Conservation (phyloP, 2,888 invertebrate genomes). For the Arge pagana region DNA sequence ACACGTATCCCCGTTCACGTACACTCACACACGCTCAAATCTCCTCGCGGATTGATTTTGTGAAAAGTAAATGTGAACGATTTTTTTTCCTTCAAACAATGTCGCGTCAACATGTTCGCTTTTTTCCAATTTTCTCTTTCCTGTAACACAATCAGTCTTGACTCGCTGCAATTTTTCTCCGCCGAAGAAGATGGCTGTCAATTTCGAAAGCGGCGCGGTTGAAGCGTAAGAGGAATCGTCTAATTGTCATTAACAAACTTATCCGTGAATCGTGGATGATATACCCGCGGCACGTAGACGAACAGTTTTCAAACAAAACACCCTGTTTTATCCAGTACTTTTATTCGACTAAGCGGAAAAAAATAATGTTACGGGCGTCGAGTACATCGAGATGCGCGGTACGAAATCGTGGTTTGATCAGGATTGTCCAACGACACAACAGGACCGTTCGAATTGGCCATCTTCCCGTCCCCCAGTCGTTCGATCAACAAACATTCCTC, state of each 20-base stretch:
- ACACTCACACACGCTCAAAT: slow-evolving; percentile 1
- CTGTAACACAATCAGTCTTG: slow-evolving; percentile 45
- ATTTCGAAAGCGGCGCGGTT: slow-evolving; percentile 8
- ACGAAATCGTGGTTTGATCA: too few species aligned
- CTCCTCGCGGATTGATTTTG: not conserved
- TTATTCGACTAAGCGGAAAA: too few species aligned
- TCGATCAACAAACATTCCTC: not conserved
- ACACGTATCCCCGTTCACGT: not conserved
- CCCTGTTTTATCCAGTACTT: slow-evolving; percentile 15
- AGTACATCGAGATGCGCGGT: not conserved
- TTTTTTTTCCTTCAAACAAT: too few species aligned
- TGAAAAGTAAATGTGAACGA: too few species aligned
- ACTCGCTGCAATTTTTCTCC: slow-evolving; percentile 36
- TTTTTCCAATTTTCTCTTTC: slow-evolving; percentile 21
- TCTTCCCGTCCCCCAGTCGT: not conserved
- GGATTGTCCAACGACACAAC: not conserved
- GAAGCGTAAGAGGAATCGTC: too few species aligned
- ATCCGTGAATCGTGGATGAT: too few species aligned
- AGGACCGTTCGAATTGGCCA: not conserved
- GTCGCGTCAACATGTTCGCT: slow-evolving; percentile 20
- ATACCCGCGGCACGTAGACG: too few species aligned
- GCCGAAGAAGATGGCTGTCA: slow-evolving; percentile 15
- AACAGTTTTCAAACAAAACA: slow-evolving; percentile 6
- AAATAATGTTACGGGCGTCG: not conserved
- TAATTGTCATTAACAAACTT: too few species aligned